A percentile compares a stretch with the other conserved stretches of the same genome.
phyloP scores from a whole-genome alignment of 2,797 vertebrate species.

The Danio aesculapii region DNA sequence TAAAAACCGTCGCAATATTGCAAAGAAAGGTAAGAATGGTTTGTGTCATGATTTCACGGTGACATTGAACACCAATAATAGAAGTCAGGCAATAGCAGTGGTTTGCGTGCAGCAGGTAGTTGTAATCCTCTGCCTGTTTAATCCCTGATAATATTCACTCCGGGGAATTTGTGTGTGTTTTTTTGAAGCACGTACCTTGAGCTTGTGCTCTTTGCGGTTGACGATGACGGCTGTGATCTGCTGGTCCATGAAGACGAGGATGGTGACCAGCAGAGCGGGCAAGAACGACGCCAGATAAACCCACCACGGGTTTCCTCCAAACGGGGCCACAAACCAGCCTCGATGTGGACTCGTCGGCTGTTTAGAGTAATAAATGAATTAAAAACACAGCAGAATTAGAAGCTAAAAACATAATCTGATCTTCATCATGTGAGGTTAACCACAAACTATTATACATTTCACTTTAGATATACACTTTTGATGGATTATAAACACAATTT shows the following conservation, averaged over 20 bases:
- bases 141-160: constrained; percentile 19
- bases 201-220: constrained; percentile 98
- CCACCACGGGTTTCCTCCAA: constrained; percentile 98
- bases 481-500: too few species aligned
- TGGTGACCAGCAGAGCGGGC: constrained; percentile 95
- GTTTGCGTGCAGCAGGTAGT: too few species aligned
- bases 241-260: constrained; percentile 99
- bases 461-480: too few species aligned
- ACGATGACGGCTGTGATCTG: constrained; percentile 98
- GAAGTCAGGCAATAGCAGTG: too few species aligned
- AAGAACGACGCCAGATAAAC: constrained; percentile 92
- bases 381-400: neutral
- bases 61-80: neutral
- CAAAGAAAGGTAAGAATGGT: too few species aligned
- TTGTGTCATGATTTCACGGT: too few species aligned
- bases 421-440: too few species aligned
- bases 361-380: neutral
- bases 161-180: neutral
- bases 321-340: constrained; percentile 93
- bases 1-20: too few species aligned
- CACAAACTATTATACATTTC: too few species aligned
- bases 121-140: neutral
- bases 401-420: neutral
- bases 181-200: constrained; percentile 82
- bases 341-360: constrained; percentile 91